Evolutionary conservation across 2,888 invertebrate species (phyloP), one percentile per base, ranked within the genome.

Genomic region (Imbricaverruca yamaguchii): DNA sequence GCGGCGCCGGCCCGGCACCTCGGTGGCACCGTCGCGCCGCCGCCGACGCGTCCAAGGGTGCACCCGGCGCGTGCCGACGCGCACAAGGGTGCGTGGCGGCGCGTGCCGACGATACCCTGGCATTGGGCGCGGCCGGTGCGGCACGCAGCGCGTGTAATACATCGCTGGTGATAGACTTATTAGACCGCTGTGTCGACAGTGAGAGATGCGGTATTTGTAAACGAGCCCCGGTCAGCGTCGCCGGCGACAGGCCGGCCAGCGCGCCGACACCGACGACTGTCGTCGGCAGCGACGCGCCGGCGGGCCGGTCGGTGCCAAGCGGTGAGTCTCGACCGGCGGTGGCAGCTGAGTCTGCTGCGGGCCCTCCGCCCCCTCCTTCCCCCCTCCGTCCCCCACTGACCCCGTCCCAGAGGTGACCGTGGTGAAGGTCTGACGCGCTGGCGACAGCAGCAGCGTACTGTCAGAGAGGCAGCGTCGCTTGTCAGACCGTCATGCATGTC

Each of bases 121-220:
- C 69, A 69, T 13, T 39, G 39, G 39, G 39, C 4, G 39, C 39
- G 39, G 39, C 39, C 39, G 39, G 39, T 39, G 39, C 39, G 39
- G 39, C 39, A 4, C 39, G 39, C 39, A 39, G 39, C 39, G 55
- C 74, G 74, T 74, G 74, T 74, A 74, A 74, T 55, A 74, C 74
- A 74, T 74, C 18, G 74, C 11, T 53, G 55, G 21, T 21, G 74
- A 74, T 74, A 55, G 74, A 74, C 21, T 74, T 74, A 74, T 74
- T 74, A 55, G 74, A 55, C 74, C 12, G 59, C 59, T 55, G 74
- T 55, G 53, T 3, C 55, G 74, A 74, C 74, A 55, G 74, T 55
- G 74, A 74, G 21, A 53, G 74, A 74, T 74, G 74, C 10, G 74
- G 74, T 74, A 74, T 74, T 74, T 74, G 74, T 74, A 74, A 74